Base-by-base conservation (phyloP, 2,797 vertebrate species). In the Gallirallus australis region DNA sequence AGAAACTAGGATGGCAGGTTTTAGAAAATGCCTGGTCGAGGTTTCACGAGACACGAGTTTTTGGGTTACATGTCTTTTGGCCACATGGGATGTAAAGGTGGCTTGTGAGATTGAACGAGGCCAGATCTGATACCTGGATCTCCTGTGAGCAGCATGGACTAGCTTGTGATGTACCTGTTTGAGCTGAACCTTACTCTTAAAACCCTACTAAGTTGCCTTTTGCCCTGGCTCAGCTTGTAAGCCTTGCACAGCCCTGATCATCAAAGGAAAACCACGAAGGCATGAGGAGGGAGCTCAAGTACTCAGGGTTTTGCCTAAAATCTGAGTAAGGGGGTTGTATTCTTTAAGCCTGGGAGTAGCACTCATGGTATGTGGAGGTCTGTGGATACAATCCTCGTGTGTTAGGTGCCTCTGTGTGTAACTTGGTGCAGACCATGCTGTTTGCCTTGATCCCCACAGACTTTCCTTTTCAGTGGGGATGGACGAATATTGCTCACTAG, bases 331-430 rank as follows among this genome's bases (percentile, higher is more conserved):
- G 52, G 50, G 37, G 39, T 50, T 53, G 45, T 42, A 3, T 53
- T 84, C 48, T 60, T 70, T 39, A 69, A 87, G 56, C 31, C 31
- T 53, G 50, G 45, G 54, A 35, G 21, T 31, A 56, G n/a, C 11
- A 6, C 14, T 66, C 12, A 0, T 16, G 3, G 45, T 8, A 14
- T 3, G 17, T 76, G 56, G 71, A 59, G 35, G 18, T 82, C 33
- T 31, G 45, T 28, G 79, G 37, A 52, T 63, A 23, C 20, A 71
- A 1, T n/a, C 25, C 63, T 84, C 0, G 0, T 5, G 31, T 1
- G 4, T 64, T 39, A 4, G 0, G 1, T 50, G 17, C 50, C 21
- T 63, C 63, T 42, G 10, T 50, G 35, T 17, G 28, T 63, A 45
- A 35, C 35, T 70, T 16, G 1, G 17, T 33, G 60, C 28, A 17